Evolutionary conservation across 2,888 invertebrate genomes (phyloP).

Genomic region (Lucinisca nassula): DNA sequence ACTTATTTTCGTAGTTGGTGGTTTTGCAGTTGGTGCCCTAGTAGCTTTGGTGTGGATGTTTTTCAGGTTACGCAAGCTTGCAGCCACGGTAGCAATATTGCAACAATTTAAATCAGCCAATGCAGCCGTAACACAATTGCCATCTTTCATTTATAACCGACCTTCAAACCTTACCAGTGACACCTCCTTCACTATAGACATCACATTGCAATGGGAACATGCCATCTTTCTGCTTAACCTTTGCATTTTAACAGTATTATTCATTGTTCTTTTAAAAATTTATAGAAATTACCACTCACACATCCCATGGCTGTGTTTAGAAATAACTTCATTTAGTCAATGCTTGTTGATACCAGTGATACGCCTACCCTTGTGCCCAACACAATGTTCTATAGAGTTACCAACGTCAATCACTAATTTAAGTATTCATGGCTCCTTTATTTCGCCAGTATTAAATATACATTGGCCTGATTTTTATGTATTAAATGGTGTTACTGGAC

Average conservation of each 20-base stretch:
- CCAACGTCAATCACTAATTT: background rate
- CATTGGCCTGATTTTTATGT: background rate
- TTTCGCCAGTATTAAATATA: background rate
- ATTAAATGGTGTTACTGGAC: background rate
- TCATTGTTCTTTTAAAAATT: background rate
- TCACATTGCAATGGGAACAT: slow-evolving; percentile 14
- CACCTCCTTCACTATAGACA: no score
- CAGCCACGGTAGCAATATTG: background rate
- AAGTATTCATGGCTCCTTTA: background rate
- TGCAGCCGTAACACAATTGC: background rate
- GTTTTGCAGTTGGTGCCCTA: background rate
- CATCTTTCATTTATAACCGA: slow-evolving; percentile 27
- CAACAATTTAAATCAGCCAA: slow-evolving; percentile 11
- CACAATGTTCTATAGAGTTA: background rate
- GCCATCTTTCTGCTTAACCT: background rate
- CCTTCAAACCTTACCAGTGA: no score
- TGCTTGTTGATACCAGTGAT: background rate
- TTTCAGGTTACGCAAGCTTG: background rate
- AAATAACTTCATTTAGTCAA: background rate
- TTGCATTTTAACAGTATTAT: background rate
- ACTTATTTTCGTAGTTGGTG: background rate
- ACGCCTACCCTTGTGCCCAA: background rate
- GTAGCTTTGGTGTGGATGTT: background rate
- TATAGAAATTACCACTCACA: background rate
- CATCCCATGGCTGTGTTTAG: background rate